Base-by-base conservation (phyloP, 2,113 vertebrate genomes). In the Callopanchax toddi region DNA sequence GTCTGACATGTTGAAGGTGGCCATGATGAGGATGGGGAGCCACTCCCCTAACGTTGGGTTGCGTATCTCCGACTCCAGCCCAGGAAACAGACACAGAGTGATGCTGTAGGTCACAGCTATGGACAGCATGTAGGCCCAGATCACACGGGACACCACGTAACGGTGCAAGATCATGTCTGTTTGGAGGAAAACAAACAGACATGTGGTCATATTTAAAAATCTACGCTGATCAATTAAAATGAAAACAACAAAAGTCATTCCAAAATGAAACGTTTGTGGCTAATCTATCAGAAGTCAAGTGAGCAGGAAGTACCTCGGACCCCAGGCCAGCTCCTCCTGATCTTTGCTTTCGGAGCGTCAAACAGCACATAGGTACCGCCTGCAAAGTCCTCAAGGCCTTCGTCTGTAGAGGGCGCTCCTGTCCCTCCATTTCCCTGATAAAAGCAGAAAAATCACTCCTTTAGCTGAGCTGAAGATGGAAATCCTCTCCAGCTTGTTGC, bases 21-120 rank as follows among this genome's bases (percentile, higher is more conserved):
- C 97, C 97, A 99, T 99, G 91, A 98, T 94, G 71, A 99, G 94
- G 72, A 99, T 99, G 69, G 97, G 97, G 39, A 99, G 92, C 97
- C 97, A 99, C 42, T 99, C 97, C 18, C 95, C 97, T 26, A 98
- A 86, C 0, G 88, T 92, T 34, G 72, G 85, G 86, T 98, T 96
- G 29, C 92, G 91, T 80, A 99, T 98, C 89, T 99, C 96, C 0
- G 97, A 99, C 88, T 97, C 96, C 74, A 99, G 92, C 5, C 97
- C 97, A 0, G 97, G 97, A 36, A 98, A 99, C 65, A 99, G 93
- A 88, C 96, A 99, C 79, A 99, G 91, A 0, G 97, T 99, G 93
- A 99, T 97, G 92, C 97, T 96, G 91, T 99, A 99, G 69, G 96
- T 97, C 67, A 99, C 93, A 0, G 95, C 94, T 0, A 99, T 99